Evolutionary conservation across 2,113 vertebrate species (phyloP).

Genomic region (Aythya baeri): DNA sequence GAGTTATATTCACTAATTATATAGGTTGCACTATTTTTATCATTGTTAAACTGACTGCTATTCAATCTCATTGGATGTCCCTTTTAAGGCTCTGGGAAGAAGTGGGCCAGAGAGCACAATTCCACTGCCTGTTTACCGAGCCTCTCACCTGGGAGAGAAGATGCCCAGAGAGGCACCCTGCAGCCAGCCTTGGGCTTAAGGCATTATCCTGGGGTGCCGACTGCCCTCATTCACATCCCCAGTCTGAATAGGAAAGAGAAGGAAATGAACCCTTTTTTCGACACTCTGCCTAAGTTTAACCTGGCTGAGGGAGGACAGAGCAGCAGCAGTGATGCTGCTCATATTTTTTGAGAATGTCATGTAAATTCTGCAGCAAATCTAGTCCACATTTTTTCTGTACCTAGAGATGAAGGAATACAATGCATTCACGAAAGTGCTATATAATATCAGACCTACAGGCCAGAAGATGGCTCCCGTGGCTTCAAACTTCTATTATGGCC

Average conservation of each 20-base stretch:
- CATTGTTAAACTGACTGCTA: constrained; percentile 53
- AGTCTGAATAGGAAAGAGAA: neutral
- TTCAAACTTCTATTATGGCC: neutral
- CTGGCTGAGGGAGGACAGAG: accelerated
- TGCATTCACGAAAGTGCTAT: neutral
- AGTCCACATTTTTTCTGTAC: neutral
- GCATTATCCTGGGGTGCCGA: accelerated
- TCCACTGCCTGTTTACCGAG: neutral
- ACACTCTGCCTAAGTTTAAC: neutral
- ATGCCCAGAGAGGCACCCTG: accelerated
- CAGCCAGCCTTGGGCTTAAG: neutral
- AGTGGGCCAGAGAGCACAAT: constrained; percentile 49
- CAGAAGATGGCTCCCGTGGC: neutral
- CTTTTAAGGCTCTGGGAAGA: constrained; percentile 40
- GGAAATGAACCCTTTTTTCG: neutral
- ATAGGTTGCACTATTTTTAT: constrained; percentile 69
- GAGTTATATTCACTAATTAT: constrained; percentile 66
- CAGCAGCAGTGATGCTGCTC: neutral
- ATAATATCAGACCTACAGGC: neutral
- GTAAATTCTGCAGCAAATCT: neutral
- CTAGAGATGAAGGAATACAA: neutral
- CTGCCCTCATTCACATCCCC: neutral
- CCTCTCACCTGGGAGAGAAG: neutral
- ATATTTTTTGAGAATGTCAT: neutral
- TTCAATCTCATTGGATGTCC: constrained; percentile 63